Evolutionary conservation across 2,797 vertebrate species (phyloP).

Genomic region (Pseudochirops cupreus): DNA sequence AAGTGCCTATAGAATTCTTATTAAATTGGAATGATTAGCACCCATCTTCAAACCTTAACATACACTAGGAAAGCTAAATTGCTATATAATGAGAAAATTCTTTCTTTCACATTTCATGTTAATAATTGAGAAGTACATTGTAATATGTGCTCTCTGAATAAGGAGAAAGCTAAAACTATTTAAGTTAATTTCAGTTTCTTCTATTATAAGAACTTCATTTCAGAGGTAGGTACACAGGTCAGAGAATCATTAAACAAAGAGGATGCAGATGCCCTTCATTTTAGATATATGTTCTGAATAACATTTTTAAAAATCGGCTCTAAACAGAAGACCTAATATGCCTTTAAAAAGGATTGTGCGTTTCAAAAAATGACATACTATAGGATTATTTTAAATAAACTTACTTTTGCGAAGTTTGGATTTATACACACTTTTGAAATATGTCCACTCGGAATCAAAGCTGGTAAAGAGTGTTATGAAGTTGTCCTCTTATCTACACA

Average conservation of each 20-base stretch:
- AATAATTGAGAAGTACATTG: neutral
- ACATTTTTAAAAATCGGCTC: neutral
- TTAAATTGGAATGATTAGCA: constrained; percentile 46
- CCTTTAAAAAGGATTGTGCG: neutral
- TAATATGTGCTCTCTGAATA: neutral
- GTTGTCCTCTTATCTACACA: neutral
- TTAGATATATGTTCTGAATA: neutral
- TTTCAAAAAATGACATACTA: neutral
- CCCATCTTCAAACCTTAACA: constrained; percentile 31
- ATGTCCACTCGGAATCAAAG: neutral
- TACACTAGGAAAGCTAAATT: constrained; percentile 33
- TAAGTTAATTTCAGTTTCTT: neutral
- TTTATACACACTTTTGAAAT: constrained; percentile 45
- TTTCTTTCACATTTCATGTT: neutral
- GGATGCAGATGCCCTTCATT: neutral
- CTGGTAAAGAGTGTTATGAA: neutral
- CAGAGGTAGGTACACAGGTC: neutral
- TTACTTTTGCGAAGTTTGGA: constrained; percentile 49
- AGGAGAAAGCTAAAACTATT: neutral
- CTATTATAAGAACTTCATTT: neutral
- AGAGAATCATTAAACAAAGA: neutral
- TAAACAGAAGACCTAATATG: neutral
- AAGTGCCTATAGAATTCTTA: neutral
- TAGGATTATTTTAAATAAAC: neutral
- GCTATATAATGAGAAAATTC: neutral